Conservation (phyloP, 2,888 invertebrate genomes). For the Branchinecta sandiegonensis region DNA sequence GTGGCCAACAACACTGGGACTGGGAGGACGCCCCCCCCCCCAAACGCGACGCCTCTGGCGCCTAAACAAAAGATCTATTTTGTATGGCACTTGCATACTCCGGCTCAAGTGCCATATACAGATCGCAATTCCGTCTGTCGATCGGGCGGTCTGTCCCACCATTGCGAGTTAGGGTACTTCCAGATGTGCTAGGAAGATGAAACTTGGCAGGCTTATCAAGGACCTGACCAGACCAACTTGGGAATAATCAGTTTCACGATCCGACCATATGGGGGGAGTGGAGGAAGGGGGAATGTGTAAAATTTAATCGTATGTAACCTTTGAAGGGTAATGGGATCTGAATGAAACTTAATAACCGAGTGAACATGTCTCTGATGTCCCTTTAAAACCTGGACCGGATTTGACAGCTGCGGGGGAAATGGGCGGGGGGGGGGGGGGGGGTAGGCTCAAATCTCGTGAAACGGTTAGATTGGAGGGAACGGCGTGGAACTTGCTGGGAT, state of each 20-base stretch:
- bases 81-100: too few relatives aligned
- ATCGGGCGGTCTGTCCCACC: background rate
- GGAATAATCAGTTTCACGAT: background rate
- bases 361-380: background rate
- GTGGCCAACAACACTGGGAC: too few relatives aligned
- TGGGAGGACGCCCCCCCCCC: too few relatives aligned
- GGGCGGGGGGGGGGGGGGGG: background rate
- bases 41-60: too few relatives aligned
- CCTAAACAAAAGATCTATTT: too few relatives aligned
- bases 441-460: background rate
- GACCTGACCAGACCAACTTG: background rate
- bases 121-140: too few relatives aligned
- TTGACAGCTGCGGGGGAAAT: background rate
- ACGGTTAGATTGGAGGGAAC: background rate
- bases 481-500: background rate
- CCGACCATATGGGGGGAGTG: background rate
- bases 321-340: background rate
- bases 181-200: constrained; percentile 8
- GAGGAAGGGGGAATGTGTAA: background rate
- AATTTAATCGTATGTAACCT: too few relatives aligned
- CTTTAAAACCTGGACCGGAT: background rate
- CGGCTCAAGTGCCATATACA: too few relatives aligned
- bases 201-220: background rate
- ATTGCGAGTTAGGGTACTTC: background rate
- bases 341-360: background rate